Evolutionary conservation across 2,888 invertebrate genomes (phyloP), one percentile per base, ranked within the genome.

Genomic region (Ecdyonurus torrentis): DNA sequence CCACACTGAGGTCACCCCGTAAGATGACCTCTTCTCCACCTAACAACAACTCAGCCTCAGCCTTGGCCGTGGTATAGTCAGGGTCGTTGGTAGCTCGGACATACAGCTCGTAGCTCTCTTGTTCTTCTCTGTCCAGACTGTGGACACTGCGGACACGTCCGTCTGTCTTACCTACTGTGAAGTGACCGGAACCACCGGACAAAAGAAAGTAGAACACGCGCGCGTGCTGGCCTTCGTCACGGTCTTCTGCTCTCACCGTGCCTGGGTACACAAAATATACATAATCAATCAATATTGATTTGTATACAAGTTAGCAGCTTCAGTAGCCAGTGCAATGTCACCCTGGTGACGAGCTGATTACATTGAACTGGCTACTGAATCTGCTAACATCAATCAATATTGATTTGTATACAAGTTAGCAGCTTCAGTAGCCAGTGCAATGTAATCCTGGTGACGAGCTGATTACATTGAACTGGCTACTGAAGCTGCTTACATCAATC

Each of bases 81-180:
- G 90, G 85, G 71, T 89, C 88, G 70, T 91, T 92, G 67, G 89
- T 89, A 0, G 92, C 93, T 71, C 89, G 81, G 60, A 94, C 81
- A 58, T 86, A 85, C 52, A 95, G 77, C 1, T 83, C 77, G 72
- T 91, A 94, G 15, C 83, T 82, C 55, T 85, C 82, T 63, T 83
- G 82, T 60, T 81, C 78, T 75, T 95, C 94, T 64, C 91, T 80
- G 73, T 95, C 94, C 67, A 95, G 84, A 1, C 86, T 83, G 66
- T 83, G 82, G 69, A 88, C 89, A 1, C 91, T 84, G 68, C 83
- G 85, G 62, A 95, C 81, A 67, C 84, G 83, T 0, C 95, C 95
- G 37, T 86, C 86, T 0, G 83, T 83, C 70, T 87, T 84, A 71
- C 92, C 89, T 18, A 95, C 79, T 61, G 82, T 82, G 72, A 95